Conservation (phyloP, 2,888 invertebrate genomes). For the Phengaris arion region DNA sequence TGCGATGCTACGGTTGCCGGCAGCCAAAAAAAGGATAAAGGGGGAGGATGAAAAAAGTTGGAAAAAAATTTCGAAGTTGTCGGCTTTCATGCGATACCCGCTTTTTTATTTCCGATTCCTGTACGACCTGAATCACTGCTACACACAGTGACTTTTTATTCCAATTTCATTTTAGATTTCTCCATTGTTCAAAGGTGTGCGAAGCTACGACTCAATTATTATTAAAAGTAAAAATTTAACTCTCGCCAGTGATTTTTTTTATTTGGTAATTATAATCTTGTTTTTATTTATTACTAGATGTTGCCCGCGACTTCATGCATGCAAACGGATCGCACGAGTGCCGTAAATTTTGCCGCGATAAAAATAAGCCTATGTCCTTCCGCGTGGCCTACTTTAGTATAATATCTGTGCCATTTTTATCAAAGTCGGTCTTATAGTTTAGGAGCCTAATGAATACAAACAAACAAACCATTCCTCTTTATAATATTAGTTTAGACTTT, state of each 20-base stretch:
- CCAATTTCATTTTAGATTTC: conserved; percentile 39
- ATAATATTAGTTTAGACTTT: no score
- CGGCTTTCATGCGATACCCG: conserved; percentile 57
- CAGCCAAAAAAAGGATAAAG: conserved; percentile 44
- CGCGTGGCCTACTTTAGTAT: no score
- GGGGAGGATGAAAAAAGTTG: conserved; percentile 42
- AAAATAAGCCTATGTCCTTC: no score
- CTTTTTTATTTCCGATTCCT: conserved; percentile 43
- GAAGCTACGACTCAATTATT: conserved; percentile 8
- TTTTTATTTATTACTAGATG: not conserved
- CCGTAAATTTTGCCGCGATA: no score
- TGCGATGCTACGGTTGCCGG: conserved; percentile 46
- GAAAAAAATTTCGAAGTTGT: conserved; percentile 47
- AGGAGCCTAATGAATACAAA: no score
- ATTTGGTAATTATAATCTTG: not conserved
- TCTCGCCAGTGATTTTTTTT: no score
- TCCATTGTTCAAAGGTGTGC: conserved; percentile 29
- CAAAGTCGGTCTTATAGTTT: no score
- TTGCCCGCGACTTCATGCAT: no score
- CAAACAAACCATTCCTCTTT: no score
- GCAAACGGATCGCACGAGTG: no score
- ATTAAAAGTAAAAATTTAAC: not conserved
- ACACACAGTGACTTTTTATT: conserved; percentile 44
- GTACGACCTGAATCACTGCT: conserved; percentile 51
- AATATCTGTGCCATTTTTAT: no score